Base-by-base conservation (phyloP, 2,797 vertebrate genomes). In the Gastrophryne carolinensis region DNA sequence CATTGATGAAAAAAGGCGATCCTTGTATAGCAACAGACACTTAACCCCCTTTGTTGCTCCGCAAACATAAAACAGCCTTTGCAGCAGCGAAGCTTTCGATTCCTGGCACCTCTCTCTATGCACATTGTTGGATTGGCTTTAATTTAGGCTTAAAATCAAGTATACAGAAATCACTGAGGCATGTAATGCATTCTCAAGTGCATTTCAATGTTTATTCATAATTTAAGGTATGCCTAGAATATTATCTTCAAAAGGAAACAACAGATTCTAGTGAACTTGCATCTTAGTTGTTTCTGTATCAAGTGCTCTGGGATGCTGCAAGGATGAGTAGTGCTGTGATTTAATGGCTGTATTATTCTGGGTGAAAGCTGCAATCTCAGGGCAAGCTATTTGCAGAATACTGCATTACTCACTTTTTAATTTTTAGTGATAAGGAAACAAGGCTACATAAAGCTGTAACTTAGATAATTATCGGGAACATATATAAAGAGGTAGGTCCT, bases 161-260 rank as follows among this genome's bases (percentile, higher is more conserved):
- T 57, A 53, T 72, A 29, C 37, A 58, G 54, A 49, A 60, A 26
- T 19, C 72, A 27, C 19, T 26, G 50, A 74, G 39, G 61, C 72
- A 15, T 74, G 72, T 29, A 53, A 72, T 72, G 32, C 44, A 63
- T 72, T 72, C 32, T 62, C 70, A 19, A 63, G 30, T 53, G 44
- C 58, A 53, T 62, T 39, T 63, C 44, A 53, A 53, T 72, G 70
- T 63, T 72, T 72, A 72, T 72, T 72, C 58, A 72, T 72, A 63
- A 72, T 63, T 72, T 72, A 62, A 72, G 49, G 66, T 69, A 69
- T 30, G 66, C 32, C 44, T 52, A 19, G 47, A 62, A 72, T 72
- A 44, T 62, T 53, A 72, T 72, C 29, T 72, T 37, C n/a, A 37
- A n/a, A 72, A 72, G 44, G 69, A 60, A 72, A 62, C 68, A 72